phyloP scores from a whole-genome alignment of 2,113 vertebrate species.

The Paramisgurnus dabryanus region DNA sequence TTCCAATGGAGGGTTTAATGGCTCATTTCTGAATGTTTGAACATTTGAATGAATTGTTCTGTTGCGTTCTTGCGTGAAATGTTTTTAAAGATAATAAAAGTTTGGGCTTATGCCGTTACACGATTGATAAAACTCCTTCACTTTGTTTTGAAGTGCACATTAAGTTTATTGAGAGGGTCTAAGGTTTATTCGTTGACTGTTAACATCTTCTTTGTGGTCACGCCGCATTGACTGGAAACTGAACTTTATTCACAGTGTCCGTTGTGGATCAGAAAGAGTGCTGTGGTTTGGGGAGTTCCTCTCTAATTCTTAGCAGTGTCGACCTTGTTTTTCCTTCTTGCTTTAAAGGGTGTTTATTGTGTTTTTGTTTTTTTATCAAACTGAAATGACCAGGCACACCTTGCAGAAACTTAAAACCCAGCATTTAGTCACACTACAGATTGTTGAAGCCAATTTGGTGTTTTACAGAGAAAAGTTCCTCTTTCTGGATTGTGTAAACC shows the following conservation, averaged over 20 bases:
- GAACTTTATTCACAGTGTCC: constrained; percentile 17
- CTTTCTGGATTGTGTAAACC: constrained; percentile 54
- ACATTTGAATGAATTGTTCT: background rate
- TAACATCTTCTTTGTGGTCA: constrained; percentile 26
- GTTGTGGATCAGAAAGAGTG: constrained; percentile 24
- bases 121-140: background rate
- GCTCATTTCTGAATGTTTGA: background rate
- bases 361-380: background rate
- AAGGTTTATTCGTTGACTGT: constrained; percentile 1
- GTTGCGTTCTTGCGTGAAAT: background rate
- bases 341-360: background rate
- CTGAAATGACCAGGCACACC: background rate
- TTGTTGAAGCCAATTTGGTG: background rate
- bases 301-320: background rate
- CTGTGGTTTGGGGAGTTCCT: constrained; percentile 18
- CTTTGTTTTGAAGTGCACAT: background rate
- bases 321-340: constrained; percentile 32
- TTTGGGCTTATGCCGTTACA: too few species aligned
- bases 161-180: constrained; percentile 5
- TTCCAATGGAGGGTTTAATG: background rate
- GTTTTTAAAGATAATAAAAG: background rate
- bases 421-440: background rate
- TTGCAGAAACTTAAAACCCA: background rate
- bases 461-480: constrained; percentile 33
- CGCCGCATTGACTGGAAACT: background rate